Percentiles rank a stretch among this genome's conserved stretches.
These are phyloP conservation scores for Ceratina calcarata DNA, from an alignment of 1,140 invertebrate species.

Conservation along the genomic window DNA sequence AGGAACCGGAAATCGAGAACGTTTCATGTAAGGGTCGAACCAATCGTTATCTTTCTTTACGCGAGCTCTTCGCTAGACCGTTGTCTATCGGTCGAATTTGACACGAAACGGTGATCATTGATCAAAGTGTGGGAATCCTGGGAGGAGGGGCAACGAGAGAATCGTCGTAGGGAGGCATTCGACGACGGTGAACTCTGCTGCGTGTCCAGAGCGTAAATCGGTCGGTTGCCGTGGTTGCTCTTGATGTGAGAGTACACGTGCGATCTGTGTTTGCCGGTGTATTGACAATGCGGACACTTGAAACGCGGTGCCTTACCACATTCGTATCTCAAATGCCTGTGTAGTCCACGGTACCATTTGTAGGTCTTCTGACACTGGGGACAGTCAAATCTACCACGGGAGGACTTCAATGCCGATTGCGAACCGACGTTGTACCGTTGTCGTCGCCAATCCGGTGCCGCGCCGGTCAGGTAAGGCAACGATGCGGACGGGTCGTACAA, in stretches of 20 bases:
- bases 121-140: neutral
- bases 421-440: constrained; percentile 26
- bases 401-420: constrained; percentile 1
- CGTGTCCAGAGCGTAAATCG: constrained; percentile 71
- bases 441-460: constrained; percentile 10
- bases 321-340: constrained; percentile 82
- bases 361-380: constrained; percentile 83
- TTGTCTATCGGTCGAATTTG: neutral
- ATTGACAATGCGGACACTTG: constrained; percentile 81
- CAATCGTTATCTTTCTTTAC: neutral
- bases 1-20: neutral
- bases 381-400: constrained; percentile 81
- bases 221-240: constrained; percentile 65
- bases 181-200: constrained; percentile 36
- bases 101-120: neutral
- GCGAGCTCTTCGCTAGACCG: neutral
- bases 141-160: neutral
- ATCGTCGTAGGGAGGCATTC: neutral
- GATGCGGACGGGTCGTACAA: constrained; percentile 31
- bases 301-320: constrained; percentile 84
- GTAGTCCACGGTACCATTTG: constrained; percentile 83
- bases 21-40: too few species aligned
- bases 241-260: constrained; percentile 79
- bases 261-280: constrained; percentile 79
- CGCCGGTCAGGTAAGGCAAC: constrained; percentile 30